A percentile compares a stretch with the other conserved stretches of the same genome.
phyloP scores from a whole-genome alignment of 1,140 invertebrate species.

The Propsilocerus akamusi region DNA sequence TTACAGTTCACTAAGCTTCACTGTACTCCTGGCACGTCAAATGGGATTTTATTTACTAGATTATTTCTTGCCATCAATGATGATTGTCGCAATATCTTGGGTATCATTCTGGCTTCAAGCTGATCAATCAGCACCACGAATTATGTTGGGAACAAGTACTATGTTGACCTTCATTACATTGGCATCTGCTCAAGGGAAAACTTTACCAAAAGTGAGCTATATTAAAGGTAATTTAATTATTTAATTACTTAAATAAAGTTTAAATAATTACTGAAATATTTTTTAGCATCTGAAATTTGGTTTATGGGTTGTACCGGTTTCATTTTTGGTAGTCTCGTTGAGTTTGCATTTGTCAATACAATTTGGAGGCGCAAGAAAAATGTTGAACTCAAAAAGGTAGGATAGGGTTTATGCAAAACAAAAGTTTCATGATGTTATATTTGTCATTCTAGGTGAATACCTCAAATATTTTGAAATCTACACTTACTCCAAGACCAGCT shows the following conservation, averaged over 20 bases:
- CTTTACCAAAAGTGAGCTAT: conserved; percentile 72
- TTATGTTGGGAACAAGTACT: conserved; percentile 62
- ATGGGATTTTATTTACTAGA: conserved; percentile 81
- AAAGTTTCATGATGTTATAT: neutral
- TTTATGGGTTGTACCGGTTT: conserved; percentile 70
- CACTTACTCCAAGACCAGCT: conserved; percentile 51
- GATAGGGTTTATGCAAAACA: neutral
- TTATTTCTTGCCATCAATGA: conserved; percentile 74
- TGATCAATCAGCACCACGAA: conserved; percentile 63
- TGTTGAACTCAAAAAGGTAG: conserved; percentile 52
- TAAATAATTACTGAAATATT: no score
- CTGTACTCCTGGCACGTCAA: conserved; percentile 57
- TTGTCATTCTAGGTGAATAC: conserved; percentile 34
- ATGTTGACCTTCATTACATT: conserved; percentile 75
- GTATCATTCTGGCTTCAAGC: conserved; percentile 81
- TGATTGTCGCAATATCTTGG: conserved; percentile 77
- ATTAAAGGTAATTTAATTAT: no score
- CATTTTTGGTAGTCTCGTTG: conserved; percentile 67
- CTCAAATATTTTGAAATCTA: conserved; percentile 66
- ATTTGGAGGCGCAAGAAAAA: conserved; percentile 69
- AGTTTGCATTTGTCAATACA: conserved; percentile 80
- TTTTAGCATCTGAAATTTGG: conserved; percentile 79
- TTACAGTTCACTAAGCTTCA: conserved; percentile 59
- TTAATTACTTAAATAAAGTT: no score
- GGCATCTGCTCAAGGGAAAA: conserved; percentile 62